Evolutionary conservation across 2,888 invertebrate species (phyloP), one percentile per base, ranked within the genome.

Genomic region (Drosophila tanythrix): DNA sequence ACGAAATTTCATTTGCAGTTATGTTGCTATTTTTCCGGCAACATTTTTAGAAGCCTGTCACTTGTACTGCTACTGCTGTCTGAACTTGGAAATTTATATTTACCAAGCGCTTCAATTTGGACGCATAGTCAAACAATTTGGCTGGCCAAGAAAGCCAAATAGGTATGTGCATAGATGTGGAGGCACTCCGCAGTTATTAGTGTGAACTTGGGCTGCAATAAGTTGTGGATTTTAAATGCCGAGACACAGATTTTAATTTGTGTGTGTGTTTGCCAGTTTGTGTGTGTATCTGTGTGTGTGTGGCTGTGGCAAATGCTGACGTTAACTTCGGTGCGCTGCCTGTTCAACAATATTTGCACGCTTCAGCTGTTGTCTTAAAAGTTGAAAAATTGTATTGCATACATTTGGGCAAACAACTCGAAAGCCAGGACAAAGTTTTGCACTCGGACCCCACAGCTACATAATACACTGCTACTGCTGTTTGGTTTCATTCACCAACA

Each of bases 1-100:
- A 81, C 80, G 83, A 85, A 89, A 89, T 85, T 87, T 87, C 86
- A 87, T 89, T 87, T 87, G 86, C 86, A 87, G 86, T 89, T 89
- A 87, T 87, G 88, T 79, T 86, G 85, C 76, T 76, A 87, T 87
- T 88, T 84, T 79, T 63, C 70, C 53, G 79, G 51, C 63, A 82
- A 71, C 68, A 69, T 74, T 68, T 76, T 65, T 38, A 52, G 67
- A 67, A 61, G 66, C 51, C 52, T 66, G 51, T 61, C 64, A 71
- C 59, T 60, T 53, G 33, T 59, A 51, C 21, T 51, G 35, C 29
- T 31, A 33, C 10, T 21, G 33, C 31, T 11, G 18, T 36, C 51
- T 60, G 36, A 50, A 57, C 46, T 25, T 53, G 46, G 51, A 89
- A 87, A 86, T 87, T 83, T 85, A 84, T 85, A 89, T 85, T 85